These are phyloP conservation scores for Drosophila ochracea DNA, from an alignment of 2,888 invertebrate species.

Conservation along the genomic window DNA sequence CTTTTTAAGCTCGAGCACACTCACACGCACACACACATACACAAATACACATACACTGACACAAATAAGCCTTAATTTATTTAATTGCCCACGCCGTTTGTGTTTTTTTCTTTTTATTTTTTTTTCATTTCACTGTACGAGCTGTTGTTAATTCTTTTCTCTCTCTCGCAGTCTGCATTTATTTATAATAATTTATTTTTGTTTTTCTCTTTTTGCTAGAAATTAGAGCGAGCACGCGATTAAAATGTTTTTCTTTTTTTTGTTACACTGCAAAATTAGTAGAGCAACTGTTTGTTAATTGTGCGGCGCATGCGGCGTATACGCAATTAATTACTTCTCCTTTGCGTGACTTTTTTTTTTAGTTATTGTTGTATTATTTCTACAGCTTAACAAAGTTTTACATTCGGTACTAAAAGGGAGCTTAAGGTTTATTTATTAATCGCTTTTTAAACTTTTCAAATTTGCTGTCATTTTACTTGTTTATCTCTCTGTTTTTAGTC, in stretches of 20 bases:
- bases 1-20: slow-evolving; percentile 56
- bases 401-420: not conserved
- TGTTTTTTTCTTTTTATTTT: not conserved
- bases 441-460: not conserved
- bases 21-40: not conserved
- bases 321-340: slow-evolving; percentile 38
- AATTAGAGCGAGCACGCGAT: slow-evolving; percentile 73
- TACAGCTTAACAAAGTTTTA: not conserved
- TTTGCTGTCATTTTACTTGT: not conserved
- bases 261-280: slow-evolving; percentile 19
- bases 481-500: not conserved
- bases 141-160: slow-evolving; percentile 20
- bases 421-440: slow-evolving; percentile 8
- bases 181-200: slow-evolving; percentile 32
- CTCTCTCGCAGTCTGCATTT: slow-evolving; percentile 40
- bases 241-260: slow-evolving; percentile 36
- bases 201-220: slow-evolving; percentile 25
- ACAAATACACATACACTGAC: slow-evolving; percentile 26
- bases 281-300: slow-evolving; percentile 38
- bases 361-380: not conserved
- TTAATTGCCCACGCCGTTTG: slow-evolving; percentile 73
- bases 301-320: slow-evolving; percentile 54
- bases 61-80: slow-evolving; percentile 78
- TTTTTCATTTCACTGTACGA: slow-evolving; percentile 25
- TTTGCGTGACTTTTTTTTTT: slow-evolving; percentile 22